Evolutionary conservation across 2,888 invertebrate species (phyloP), one percentile per base, ranked within the genome.

Genomic region (Dermolepida albohirtum): DNA sequence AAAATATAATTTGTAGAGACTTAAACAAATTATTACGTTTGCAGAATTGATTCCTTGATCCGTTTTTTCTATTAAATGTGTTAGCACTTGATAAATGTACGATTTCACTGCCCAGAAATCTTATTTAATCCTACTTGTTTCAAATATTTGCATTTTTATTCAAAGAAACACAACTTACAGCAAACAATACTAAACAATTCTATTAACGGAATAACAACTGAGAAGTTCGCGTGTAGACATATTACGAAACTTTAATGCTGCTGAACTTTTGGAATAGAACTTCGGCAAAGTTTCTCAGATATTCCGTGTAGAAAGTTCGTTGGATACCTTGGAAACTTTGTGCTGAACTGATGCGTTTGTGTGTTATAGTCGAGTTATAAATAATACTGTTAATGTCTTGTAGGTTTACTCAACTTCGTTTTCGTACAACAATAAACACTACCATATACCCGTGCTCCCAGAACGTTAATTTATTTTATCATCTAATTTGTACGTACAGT

Each of bases 171-270:
- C 34, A 47, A 16, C 47, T 62, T 14, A 16, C 47, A 47, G 47
- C 47, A 62, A 62, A 62, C 65, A 65, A 65, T 65, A 65, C 65
- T 44, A 54, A 65, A 65, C 65, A 65, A 54, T 65, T 65, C 54
- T 47, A 54, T 52, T 52, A 54, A 54, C 65, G 44, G 52, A 44
- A 52, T 65, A 54, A 51, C 52, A 65, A 65, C 65, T 17, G 44
- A 16, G 27, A 65, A 65, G 65, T 65, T 65, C 22, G 54, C 51
- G 47, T 65, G 65, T 54, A 65, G 65, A 65, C 59, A 59, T 67
- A 67, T 67, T 67, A 67, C 59, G 57, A 62, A 67, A 67, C 49
- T 67, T 67, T 62, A 67, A 47, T 67, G 66, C 59, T 49, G 62
- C 50, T 62, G 62, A 67, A 57, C 43, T 66, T 57, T 57, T 59